A percentile compares a stretch with the other conserved stretches of the same genome.
phyloP scores from a whole-genome alignment of 1,140 invertebrate genomes.

The Chymomyza costata region DNA sequence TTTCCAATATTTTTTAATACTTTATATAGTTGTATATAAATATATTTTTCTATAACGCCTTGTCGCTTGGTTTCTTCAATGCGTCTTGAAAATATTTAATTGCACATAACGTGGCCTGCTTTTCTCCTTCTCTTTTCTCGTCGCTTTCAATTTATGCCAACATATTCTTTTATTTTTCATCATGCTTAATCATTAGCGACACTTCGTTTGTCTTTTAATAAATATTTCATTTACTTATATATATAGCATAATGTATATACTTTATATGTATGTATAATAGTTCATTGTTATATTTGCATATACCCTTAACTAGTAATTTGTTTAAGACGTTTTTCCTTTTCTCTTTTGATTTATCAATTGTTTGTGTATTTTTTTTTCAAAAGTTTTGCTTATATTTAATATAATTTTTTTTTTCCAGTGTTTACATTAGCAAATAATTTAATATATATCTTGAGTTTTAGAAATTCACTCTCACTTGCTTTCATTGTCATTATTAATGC shows the following conservation, averaged over 20 bases:
- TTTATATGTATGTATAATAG: conserved; percentile 66
- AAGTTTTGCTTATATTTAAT: conserved; percentile 24
- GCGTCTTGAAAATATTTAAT: conserved; percentile 66
- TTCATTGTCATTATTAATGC: conserved; percentile 53
- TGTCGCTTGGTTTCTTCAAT: conserved; percentile 41
- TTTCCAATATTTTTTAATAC: conserved; percentile 66
- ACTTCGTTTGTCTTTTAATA: conserved; percentile 39
- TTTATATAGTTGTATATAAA: conserved; percentile 71
- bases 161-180: conserved; percentile 9
- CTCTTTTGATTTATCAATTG: conserved; percentile 63
- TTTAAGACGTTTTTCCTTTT: conserved; percentile 56
- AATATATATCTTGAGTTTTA: conserved; percentile 58
- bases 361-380: conserved; percentile 29
- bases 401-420: conserved; percentile 27
- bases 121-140: conserved; percentile 18
- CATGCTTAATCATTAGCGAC: conserved; percentile 42
- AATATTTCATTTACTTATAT: conserved; percentile 72
- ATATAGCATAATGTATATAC: conserved; percentile 58
- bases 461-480: conserved; percentile 32
- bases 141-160: conserved; percentile 16
- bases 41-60: conserved; percentile 74
- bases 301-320: conserved; percentile 63
- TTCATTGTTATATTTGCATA: conserved; percentile 73
- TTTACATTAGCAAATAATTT: conserved; percentile 64
- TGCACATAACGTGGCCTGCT: conserved; percentile 70